Evolutionary conservation across 2,113 vertebrate genomes (phyloP).

Genomic region (Enhydra lutris): DNA sequence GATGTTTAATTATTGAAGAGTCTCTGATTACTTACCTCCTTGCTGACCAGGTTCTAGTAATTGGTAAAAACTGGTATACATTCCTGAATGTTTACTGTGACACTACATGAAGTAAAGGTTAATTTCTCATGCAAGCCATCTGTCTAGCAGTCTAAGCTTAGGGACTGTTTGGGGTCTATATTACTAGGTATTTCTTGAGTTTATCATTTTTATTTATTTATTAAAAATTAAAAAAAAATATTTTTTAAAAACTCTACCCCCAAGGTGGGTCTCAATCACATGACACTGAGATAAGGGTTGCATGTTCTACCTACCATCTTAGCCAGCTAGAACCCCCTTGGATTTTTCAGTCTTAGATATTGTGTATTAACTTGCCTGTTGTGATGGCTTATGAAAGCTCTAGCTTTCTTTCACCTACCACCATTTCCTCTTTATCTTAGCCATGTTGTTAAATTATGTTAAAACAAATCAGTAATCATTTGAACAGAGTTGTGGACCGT

Average conservation of each 20-base stretch:
- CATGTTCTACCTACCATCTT: not conserved
- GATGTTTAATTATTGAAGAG: not conserved
- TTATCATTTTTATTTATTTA: not conserved
- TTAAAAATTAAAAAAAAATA: not conserved
- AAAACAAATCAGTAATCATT: not conserved
- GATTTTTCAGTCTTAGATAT: not conserved
- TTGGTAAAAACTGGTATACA: not conserved
- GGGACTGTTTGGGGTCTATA: not conserved
- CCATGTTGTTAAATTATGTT: not conserved
- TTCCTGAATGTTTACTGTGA: not conserved
- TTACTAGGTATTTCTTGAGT: not conserved
- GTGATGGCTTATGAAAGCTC: not conserved
- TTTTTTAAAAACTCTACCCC: not conserved
- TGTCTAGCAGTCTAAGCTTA: not conserved
- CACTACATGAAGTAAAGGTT: not conserved
- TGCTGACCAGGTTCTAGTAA: not conserved
- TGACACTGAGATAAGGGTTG: not conserved
- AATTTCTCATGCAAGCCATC: not conserved
- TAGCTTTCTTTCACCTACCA: not conserved
- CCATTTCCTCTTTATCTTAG: not conserved
- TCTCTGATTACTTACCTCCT: not conserved
- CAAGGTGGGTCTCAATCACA: not conserved
- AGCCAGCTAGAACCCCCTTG: not conserved
- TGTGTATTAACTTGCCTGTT: not conserved
- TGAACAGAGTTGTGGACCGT: not conserved